Percentiles rank a stretch among this genome's conserved stretches.
phyloP scores from a whole-genome alignment of 2,888 invertebrate genomes.

The Thera obeliscata region DNA sequence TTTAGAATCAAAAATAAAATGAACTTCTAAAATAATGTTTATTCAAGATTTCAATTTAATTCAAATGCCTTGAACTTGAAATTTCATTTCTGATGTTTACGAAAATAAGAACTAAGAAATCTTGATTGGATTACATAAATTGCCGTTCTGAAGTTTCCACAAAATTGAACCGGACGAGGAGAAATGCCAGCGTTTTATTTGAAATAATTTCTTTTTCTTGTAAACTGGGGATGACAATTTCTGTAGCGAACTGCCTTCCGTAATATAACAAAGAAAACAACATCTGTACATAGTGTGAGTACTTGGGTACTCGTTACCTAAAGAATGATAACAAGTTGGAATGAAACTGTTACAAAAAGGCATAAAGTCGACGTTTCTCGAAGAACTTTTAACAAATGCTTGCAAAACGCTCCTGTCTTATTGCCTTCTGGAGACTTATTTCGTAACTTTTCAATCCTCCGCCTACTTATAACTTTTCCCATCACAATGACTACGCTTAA shows the following conservation, averaged over 20 bases:
- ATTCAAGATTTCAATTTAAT: conserved; percentile 19
- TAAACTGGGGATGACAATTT: conserved; percentile 35
- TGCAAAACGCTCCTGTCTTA: conserved; percentile 64
- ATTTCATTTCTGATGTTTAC: conserved; percentile 31
- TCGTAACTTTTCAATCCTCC: conserved; percentile 69
- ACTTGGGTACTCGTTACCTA: conserved; percentile 27
- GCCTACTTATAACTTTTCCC: conserved; percentile 75
- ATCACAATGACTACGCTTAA: conserved; percentile 70
- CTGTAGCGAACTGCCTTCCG: conserved; percentile 32
- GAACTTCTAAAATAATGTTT: conserved; percentile 4
- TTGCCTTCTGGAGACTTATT: conserved; percentile 64
- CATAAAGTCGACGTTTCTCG: conserved; percentile 50
- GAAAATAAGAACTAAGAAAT: conserved; percentile 40
- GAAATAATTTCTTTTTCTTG: conserved; percentile 40
- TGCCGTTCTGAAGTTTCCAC: conserved; percentile 43
- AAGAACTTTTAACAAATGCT: conserved; percentile 66
- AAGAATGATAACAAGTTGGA: conserved; percentile 40
- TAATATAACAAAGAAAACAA: conserved; percentile 21
- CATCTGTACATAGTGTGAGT: conserved; percentile 5
- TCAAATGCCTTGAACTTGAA: conserved; percentile 24
- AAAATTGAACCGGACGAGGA: conserved; percentile 45
- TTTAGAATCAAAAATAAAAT: neutral
- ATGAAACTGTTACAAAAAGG: conserved; percentile 43
- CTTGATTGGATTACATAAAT: conserved; percentile 47
- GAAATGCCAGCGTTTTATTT: conserved; percentile 49